These are phyloP conservation scores for Trichoplusia ni DNA, from an alignment of 1,140 invertebrate genomes.

Conservation along the genomic window DNA sequence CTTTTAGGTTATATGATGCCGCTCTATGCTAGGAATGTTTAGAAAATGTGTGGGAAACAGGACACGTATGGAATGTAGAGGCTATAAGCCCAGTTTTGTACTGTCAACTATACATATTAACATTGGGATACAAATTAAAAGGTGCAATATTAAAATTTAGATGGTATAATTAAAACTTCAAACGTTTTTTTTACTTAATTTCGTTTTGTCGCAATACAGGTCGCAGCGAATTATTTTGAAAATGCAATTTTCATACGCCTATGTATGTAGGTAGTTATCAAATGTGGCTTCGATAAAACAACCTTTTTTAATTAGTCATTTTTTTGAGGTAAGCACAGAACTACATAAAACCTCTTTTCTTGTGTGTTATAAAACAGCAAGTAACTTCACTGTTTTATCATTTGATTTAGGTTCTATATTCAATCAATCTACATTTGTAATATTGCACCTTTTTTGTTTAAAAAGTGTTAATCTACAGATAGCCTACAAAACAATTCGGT, in stretches of 20 bases:
- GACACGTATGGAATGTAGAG: not conserved
- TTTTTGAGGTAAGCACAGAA: no score
- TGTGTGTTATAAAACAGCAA: no score
- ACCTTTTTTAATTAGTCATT: constrained; percentile 3
- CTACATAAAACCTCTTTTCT: no score
- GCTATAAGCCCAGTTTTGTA: constrained; percentile 26
- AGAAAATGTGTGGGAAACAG: not conserved
- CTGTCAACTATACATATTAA: constrained; percentile 29
- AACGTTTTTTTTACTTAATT: no score
- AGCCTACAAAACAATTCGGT: constrained; percentile 43
- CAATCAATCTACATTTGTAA: no score
- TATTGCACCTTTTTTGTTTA: constrained; percentile 5
- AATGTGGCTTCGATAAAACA: no score
- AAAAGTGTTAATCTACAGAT: constrained; percentile 22
- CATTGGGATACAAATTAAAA: not conserved
- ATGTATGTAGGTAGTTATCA: not conserved
- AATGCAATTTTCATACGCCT: not conserved
- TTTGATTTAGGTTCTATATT: no score
- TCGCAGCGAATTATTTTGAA: not conserved
- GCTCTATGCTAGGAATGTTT: not conserved
- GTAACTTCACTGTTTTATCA: no score
- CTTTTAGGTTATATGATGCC: not conserved
- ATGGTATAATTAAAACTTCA: no score
- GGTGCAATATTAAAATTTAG: constrained; percentile 1
- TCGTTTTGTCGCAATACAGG: no score